A percentile compares a stretch with the other conserved stretches of the same genome.
Evolutionary conservation across 2,888 invertebrate species (phyloP).

Genomic region (Megaustenia siamemsis): DNA sequence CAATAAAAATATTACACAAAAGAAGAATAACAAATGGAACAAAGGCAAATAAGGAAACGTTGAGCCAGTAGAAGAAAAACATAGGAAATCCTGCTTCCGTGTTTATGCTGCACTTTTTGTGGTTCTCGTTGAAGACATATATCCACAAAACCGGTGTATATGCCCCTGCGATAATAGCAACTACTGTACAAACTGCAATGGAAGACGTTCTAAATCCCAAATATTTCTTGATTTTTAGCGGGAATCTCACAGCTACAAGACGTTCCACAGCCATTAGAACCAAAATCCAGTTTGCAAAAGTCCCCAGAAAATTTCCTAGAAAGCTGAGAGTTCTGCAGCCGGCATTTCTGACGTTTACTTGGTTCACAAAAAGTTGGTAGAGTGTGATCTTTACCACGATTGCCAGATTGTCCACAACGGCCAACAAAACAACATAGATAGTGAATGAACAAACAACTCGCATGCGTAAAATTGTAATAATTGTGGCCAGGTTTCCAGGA

Average conservation of each 20-base stretch:
- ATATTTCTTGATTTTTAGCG: constrained; percentile 53
- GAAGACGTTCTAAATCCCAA: constrained; percentile 17
- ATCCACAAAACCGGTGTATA: constrained; percentile 53
- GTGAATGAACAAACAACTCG: constrained; percentile 66
- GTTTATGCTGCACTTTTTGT: neutral
- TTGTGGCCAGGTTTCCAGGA: constrained; percentile 67
- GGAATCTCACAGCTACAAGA: constrained; percentile 53
- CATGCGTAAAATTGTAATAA: constrained; percentile 66
- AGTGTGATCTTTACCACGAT: constrained; percentile 64
- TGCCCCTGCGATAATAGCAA: constrained; percentile 37
- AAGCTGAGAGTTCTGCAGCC: constrained; percentile 58
- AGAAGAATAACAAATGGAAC: constrained; percentile 56
- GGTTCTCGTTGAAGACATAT: neutral
- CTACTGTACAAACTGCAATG: constrained; percentile 34
- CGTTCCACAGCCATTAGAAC: constrained; percentile 57
- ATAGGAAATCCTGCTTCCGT: neutral
- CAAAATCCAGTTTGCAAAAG: constrained; percentile 55
- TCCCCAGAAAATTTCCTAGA: constrained; percentile 48
- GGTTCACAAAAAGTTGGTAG: constrained; percentile 59
- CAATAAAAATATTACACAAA: constrained; percentile 57
- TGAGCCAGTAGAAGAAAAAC: constrained; percentile 53
- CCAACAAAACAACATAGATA: constrained; percentile 65
- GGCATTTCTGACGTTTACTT: constrained; percentile 58
- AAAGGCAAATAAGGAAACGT: constrained; percentile 56
- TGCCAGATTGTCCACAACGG: constrained; percentile 67